Base-by-base conservation (phyloP, 2,888 invertebrate species). In the Caenorhabditis virilis region DNA sequence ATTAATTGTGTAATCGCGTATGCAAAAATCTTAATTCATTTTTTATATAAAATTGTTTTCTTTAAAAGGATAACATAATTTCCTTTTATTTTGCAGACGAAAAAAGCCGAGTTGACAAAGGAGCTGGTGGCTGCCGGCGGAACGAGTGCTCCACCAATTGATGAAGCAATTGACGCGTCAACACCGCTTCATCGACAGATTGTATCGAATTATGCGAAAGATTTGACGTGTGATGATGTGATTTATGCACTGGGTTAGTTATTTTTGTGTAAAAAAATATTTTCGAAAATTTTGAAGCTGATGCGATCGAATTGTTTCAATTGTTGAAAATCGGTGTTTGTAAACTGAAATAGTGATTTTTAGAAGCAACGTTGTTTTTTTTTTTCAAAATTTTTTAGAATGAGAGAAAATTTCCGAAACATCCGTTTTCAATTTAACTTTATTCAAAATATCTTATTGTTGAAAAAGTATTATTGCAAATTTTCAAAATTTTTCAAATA, bases 241-340 rank as follows among this genome's bases (percentile, higher is more conserved):
- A 94, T 98, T 83, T 99, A 97, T 85, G 95, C 94, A 84, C 89
- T 99, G 86, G 95, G 95, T 73, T n/a, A n/a, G n/a, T n/a, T n/a
- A n/a, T n/a, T n/a, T n/a, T n/a, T n/a, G n/a, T n/a, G n/a, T n/a
- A n/a, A n/a, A n/a, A n/a, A n/a, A n/a, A n/a, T n/a, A n/a, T n/a
- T n/a, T n/a, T n/a, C n/a, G n/a, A n/a, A n/a, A n/a, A n/a, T n/a
- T n/a, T n/a, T n/a, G n/a, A n/a, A n/a, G n/a, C n/a, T n/a, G n/a
- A n/a, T n/a, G n/a, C n/a, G n/a, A n/a, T n/a, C n/a, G n/a, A n/a
- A n/a, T n/a, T n/a, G n/a, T n/a, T n/a, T n/a, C n/a, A n/a, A n/a
- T n/a, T n/a, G n/a, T n/a, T n/a, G n/a, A n/a, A n/a, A n/a, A n/a
- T n/a, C n/a, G n/a, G n/a, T n/a, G n/a, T n/a, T n/a, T n/a, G n/a